A percentile compares a stretch with the other conserved stretches of the same genome.
Conservation (phyloP, 2,888 invertebrate genomes). For the Oxytorus armatus region DNA sequence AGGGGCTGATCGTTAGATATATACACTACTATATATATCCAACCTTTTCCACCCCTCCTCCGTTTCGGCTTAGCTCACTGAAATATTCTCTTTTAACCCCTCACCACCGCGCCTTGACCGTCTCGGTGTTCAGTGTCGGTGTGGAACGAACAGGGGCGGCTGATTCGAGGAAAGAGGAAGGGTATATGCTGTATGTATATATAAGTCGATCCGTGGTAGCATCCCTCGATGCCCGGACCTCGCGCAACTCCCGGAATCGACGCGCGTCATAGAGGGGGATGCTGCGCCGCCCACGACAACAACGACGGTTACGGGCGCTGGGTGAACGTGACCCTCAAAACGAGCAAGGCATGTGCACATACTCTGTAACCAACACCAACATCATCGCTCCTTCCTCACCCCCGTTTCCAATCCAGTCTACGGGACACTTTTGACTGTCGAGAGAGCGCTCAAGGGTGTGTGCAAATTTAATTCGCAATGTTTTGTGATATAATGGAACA, state of each 20-base stretch:
- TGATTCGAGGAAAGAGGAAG: too few species aligned
- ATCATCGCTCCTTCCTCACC: neutral
- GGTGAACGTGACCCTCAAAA: slow-evolving; percentile 85
- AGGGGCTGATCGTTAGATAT: slow-evolving; percentile 34
- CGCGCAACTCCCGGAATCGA: slow-evolving; percentile 81
- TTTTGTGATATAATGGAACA: neutral
- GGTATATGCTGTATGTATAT: slow-evolving; percentile 8
- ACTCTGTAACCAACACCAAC: slow-evolving; percentile 30
- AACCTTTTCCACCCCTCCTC: slow-evolving; percentile 39
- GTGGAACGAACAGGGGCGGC: slow-evolving; percentile 8
- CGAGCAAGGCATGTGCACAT: slow-evolving; percentile 75
- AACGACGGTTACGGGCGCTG: slow-evolving; percentile 79
- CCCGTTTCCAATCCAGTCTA: neutral
- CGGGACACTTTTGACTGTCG: slow-evolving; percentile 12
- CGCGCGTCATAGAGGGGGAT: slow-evolving; percentile 66
- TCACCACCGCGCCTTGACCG: slow-evolving; percentile 44
- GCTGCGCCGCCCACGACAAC: slow-evolving; percentile 70
- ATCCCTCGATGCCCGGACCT: slow-evolving; percentile 81
- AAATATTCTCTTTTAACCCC: slow-evolving; percentile 59
- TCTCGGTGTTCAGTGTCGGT: slow-evolving; percentile 29
- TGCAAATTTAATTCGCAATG: slow-evolving; percentile 48
- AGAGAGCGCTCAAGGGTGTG: slow-evolving; percentile 43
- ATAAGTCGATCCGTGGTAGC: slow-evolving; percentile 43
- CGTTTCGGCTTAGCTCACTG: slow-evolving; percentile 49
- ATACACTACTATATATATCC: slow-evolving; percentile 10